These are phyloP conservation scores for Orchesellides sinensis DNA, from an alignment of 2,888 invertebrate genomes.

Conservation along the genomic window DNA sequence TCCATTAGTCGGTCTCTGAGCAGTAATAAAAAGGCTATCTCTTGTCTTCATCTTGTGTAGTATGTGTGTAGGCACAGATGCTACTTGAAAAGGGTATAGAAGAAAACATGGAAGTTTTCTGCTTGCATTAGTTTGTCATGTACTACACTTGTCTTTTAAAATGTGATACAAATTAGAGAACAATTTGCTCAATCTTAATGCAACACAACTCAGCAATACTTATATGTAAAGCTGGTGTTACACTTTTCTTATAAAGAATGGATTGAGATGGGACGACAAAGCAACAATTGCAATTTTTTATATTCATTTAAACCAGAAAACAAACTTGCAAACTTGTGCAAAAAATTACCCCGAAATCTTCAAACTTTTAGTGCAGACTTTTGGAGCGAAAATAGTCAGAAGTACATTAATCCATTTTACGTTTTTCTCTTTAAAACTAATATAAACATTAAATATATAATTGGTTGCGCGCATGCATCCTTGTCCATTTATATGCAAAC, in stretches of 20 bases:
- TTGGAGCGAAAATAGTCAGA: too few species aligned
- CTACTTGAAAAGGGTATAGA: neutral
- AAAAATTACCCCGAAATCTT: too few species aligned
- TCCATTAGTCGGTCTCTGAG: slow-evolving; percentile 49
- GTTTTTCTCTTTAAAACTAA: too few species aligned
- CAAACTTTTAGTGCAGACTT: too few species aligned
- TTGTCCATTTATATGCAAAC: too few species aligned
- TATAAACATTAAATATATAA: too few species aligned
- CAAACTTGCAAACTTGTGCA: neutral
- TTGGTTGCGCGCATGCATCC: too few species aligned
- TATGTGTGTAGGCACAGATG: neutral
- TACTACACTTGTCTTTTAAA: too few species aligned
- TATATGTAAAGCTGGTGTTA: neutral
- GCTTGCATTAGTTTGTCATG: too few species aligned
- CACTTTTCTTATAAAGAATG: neutral
- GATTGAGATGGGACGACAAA: neutral
- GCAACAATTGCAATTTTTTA: neutral
- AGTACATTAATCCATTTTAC: too few species aligned
- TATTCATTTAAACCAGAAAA: neutral
- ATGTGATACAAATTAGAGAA: slow-evolving; percentile 42
- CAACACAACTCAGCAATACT: neutral
- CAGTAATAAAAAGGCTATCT: slow-evolving; percentile 52
- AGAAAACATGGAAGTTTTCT: neutral
- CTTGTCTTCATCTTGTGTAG: slow-evolving; percentile 29
- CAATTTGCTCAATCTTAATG: slow-evolving; percentile 33